A percentile compares a stretch with the other conserved stretches of the same genome.
These are phyloP conservation scores for Agrochola macilenta DNA, from an alignment of 2,888 invertebrate genomes.

Conservation along the genomic window DNA sequence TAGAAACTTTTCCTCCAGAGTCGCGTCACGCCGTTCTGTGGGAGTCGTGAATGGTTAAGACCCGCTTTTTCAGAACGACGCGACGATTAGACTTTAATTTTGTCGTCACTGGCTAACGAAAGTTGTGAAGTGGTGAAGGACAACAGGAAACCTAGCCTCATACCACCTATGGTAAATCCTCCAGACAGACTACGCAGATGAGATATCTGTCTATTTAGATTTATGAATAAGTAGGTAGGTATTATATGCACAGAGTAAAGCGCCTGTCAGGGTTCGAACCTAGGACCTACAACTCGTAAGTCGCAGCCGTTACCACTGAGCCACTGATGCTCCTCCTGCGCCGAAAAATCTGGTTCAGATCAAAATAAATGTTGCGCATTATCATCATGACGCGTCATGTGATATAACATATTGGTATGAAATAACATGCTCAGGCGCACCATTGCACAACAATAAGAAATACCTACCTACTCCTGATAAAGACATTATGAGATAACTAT, in stretches of 20 bases:
- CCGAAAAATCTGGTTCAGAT: too few relatives aligned
- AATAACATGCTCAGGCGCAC: constrained; percentile 16
- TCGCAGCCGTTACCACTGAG: too few relatives aligned
- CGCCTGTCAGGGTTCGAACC: too few relatives aligned
- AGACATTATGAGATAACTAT: background rate
- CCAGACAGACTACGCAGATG: background rate
- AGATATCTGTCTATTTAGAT: too few relatives aligned
- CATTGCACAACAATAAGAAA: constrained; percentile 35
- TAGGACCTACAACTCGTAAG: too few relatives aligned
- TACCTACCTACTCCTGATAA: background rate
- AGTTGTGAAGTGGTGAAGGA: background rate
- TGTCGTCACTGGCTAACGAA: background rate
- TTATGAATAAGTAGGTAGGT: too few relatives aligned
- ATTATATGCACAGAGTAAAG: too few relatives aligned
- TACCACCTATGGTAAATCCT: background rate
- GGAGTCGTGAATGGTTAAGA: too few relatives aligned
- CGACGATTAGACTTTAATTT: background rate
- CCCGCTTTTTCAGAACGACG: too few relatives aligned
- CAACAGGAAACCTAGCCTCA: background rate
- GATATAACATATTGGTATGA: constrained; percentile 20
- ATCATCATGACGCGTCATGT: background rate
- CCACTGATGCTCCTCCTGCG: too few relatives aligned
- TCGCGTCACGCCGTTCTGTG: background rate
- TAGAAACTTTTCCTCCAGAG: too few relatives aligned
- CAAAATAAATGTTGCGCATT: too few relatives aligned